phyloP scores from a whole-genome alignment of 1,140 invertebrate species.

The Amphibalanus amphitrite region DNA sequence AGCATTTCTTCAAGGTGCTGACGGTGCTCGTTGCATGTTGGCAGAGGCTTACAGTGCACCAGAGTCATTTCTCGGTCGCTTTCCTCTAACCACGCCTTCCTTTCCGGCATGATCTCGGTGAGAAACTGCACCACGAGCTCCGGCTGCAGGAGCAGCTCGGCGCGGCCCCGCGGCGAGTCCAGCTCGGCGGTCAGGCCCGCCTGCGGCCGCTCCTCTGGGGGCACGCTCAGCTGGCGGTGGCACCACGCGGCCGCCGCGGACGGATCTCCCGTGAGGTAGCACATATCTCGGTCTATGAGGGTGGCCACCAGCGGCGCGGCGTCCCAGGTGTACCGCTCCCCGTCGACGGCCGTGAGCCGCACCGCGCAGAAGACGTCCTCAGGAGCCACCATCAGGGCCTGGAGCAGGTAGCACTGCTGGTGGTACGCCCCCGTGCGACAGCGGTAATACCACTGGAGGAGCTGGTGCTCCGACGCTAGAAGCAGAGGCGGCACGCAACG shows the following conservation, averaged over 20 bases:
- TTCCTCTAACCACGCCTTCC: neutral
- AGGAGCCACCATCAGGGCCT: neutral
- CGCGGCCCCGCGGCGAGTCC: neutral
- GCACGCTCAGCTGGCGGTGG: neutral
- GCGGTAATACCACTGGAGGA: no score
- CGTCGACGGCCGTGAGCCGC: neutral
- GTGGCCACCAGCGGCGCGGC: neutral
- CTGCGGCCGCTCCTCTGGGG: neutral
- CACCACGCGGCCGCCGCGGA: neutral
- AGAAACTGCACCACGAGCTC: neutral
- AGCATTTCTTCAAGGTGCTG: no score
- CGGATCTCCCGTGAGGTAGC: neutral
- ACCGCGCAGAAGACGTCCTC: neutral
- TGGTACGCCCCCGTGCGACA: no score
- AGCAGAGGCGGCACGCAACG: no score
- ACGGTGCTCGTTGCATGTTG: no score
- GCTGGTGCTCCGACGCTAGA: no score
- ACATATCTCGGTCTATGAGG: neutral
- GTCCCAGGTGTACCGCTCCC: neutral
- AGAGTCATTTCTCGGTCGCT: no score
- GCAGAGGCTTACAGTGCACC: no score
- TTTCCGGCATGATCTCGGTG: conserved; percentile 2
- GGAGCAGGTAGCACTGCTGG: neutral
- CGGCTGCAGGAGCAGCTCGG: neutral
- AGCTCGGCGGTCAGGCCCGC: neutral